Conservation (phyloP, 92 coral and sea anemone species). For the Diadumene lineata region DNA sequence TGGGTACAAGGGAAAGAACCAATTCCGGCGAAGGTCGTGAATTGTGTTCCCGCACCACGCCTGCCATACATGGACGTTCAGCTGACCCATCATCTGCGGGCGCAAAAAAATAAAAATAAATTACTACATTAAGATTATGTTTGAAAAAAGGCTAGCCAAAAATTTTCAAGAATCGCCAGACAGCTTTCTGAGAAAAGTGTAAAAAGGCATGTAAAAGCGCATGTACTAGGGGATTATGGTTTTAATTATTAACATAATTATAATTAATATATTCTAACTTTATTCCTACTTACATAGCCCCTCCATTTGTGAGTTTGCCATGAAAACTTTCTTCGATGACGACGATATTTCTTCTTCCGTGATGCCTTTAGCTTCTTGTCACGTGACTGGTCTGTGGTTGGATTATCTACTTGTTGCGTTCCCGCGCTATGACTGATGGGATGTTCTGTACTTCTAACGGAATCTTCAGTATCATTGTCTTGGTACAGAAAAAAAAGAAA, state of each 20-base stretch:
- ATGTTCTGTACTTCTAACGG: background rate
- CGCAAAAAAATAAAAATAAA: background rate
- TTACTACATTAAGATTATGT: background rate
- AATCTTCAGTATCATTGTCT: slow-evolving; percentile 10
- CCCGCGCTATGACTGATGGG: background rate
- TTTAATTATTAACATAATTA: too few species aligned
- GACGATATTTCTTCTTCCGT: slow-evolving; percentile 24
- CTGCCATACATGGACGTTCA: slow-evolving; percentile 95
- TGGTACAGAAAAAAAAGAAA: background rate
- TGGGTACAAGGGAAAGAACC: slow-evolving; percentile 89
- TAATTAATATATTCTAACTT: too few species aligned
- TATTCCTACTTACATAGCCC: slow-evolving; percentile 19
- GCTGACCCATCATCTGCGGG: slow-evolving; percentile 80
- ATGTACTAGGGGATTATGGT: too few species aligned
- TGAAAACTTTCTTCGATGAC: slow-evolving; percentile 2
- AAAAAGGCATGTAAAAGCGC: too few species aligned
- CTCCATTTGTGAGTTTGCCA: slow-evolving; percentile 41
- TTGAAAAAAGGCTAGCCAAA: background rate
- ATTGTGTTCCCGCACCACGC: slow-evolving; percentile 98
- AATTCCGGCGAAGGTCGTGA: slow-evolving; percentile 86
- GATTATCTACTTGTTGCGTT: background rate
- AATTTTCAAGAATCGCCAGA: too few species aligned
- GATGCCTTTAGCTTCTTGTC: slow-evolving; percentile 6
- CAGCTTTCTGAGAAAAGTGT: too few species aligned
- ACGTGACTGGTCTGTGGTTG: slow-evolving; percentile 5